phyloP scores from a whole-genome alignment of 2,888 invertebrate species.

The Drosophila lutescens region DNA sequence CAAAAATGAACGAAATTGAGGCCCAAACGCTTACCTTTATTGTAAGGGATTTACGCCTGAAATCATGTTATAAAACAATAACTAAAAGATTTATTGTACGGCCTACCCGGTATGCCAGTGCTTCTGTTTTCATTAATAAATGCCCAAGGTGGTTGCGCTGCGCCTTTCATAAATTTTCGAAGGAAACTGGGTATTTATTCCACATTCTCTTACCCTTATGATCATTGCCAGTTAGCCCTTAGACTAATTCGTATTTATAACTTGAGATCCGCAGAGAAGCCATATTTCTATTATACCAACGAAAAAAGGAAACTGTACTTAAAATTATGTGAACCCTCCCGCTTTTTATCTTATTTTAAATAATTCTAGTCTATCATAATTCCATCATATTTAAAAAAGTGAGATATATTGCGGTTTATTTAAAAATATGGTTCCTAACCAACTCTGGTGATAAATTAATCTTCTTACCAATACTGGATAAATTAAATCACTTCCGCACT shows the following conservation, averaged over 20 bases:
- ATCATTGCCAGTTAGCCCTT: constrained; percentile 1
- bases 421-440: neutral
- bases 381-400: neutral
- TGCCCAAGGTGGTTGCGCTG: constrained; percentile 6
- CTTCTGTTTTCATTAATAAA: constrained; percentile 46
- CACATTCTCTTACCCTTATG: neutral
- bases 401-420: no score
- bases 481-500: no score
- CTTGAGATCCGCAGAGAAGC: neutral
- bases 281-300: neutral
- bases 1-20: constrained; percentile 45
- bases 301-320: neutral
- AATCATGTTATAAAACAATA: constrained; percentile 63
- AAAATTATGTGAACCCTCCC: no score
- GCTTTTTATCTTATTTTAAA: neutral
- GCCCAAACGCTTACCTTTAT: constrained; percentile 51
- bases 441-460: neutral
- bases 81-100: constrained; percentile 66
- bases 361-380: neutral
- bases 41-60: constrained; percentile 56
- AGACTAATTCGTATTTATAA: constrained; percentile 13
- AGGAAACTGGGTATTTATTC: constrained; percentile 2
- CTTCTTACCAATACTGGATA: neutral
- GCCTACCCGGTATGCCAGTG: constrained; percentile 35
- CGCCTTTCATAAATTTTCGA: constrained; percentile 19